These are phyloP conservation scores for Caenorhabditis elegans DNA, from an alignment of 1,140 invertebrate species.

Conservation along the genomic window WBcel235 BX284602.5:11580001-11580500, in stretches of 20 bases:
- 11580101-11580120: too few species aligned
- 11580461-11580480: conserved; percentile 41
- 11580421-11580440: not conserved
- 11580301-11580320: not conserved
- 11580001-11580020: not conserved
- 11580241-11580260: not conserved
- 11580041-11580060: not conserved
- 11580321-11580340: conserved; percentile 7
- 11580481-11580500: not conserved
- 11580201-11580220: not conserved
- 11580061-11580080: not conserved
- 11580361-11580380: not conserved
- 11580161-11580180: not conserved
- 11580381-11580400: conserved; percentile 38
- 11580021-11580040: not conserved
- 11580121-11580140: too few species aligned
- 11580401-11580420: conserved; percentile 28
- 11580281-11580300: not conserved
- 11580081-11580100: too few species aligned
- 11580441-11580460: conserved; percentile 20
- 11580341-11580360: too few species aligned
- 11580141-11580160: not conserved
- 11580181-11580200: not conserved
- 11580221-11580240: not conserved
- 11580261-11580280: not conserved